Percentiles rank a stretch among this genome's conserved stretches.
Conservation (phyloP, 2,888 invertebrate genomes). For the Sinopyrophorus schimmeli region DNA sequence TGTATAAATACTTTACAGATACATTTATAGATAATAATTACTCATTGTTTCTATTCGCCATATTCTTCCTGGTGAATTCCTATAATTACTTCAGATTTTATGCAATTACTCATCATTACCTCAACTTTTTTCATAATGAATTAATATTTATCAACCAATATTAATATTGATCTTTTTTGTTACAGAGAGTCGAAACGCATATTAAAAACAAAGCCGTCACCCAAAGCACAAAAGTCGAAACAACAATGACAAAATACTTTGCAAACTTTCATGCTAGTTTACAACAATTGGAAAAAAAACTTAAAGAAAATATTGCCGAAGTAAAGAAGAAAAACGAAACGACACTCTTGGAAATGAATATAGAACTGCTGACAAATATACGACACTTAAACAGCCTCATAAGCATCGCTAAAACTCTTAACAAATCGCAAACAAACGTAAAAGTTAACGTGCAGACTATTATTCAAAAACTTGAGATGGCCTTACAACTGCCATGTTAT, state of each 20-base stretch:
- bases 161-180: too few species aligned
- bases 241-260: constrained; percentile 58
- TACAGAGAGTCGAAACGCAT: constrained; percentile 39
- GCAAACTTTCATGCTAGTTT: constrained; percentile 58
- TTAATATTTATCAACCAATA: too few species aligned
- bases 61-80: too few species aligned
- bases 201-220: too few species aligned
- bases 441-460: constrained; percentile 31
- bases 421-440: neutral
- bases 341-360: constrained; percentile 13
- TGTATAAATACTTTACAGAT: too few species aligned
- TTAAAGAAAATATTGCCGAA: constrained; percentile 35
- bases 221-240: too few species aligned
- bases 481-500: constrained; percentile 25
- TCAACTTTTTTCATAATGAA: too few species aligned
- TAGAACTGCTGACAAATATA: constrained; percentile 21
- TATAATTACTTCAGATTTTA: too few species aligned
- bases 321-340: constrained; percentile 16
- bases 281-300: constrained; percentile 59
- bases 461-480: constrained; percentile 26
- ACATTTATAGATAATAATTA: too few species aligned
- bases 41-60: too few species aligned
- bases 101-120: too few species aligned
- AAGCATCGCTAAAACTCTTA: constrained; percentile 21
- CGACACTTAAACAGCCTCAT: constrained; percentile 21